phyloP scores from a whole-genome alignment of 2,113 vertebrate species.

The Oreotrochilus melanogaster region DNA sequence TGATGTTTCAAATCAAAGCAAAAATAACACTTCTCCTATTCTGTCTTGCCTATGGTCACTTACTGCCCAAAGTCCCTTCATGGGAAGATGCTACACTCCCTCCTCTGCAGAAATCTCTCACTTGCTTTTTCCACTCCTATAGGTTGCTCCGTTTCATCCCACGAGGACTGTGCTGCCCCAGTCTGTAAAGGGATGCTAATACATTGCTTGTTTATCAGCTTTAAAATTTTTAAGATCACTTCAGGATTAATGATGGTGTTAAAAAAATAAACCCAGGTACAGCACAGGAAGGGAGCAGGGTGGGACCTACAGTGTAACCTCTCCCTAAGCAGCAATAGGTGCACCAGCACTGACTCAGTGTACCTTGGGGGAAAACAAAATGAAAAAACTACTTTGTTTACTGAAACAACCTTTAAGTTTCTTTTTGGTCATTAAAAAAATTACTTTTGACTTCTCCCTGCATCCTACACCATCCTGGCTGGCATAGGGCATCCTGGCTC shows the following conservation, averaged over 20 bases:
- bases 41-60: not conserved
- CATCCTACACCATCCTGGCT: too few relatives aligned
- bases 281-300: not conserved
- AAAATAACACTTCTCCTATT: not conserved
- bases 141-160: not conserved
- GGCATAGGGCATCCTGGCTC: not conserved
- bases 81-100: fast-evolving
- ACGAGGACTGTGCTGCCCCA: fast-evolving
- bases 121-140: not conserved
- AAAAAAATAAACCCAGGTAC: not conserved
- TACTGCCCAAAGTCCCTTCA: not conserved
- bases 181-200: not conserved
- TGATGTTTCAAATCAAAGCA: not conserved
- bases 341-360: fast-evolving
- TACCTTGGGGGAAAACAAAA: too few relatives aligned
- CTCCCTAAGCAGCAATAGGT: not conserved
- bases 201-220: not conserved
- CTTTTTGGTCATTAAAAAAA: not conserved
- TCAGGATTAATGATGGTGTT: not conserved
- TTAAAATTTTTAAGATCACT: not conserved
- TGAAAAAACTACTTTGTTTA: not conserved
- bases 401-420: not conserved
- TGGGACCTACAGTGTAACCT: too few relatives aligned
- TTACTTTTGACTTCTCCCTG: not conserved
- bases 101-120: not conserved